These are phyloP conservation scores for Thinocorus orbignyianus DNA, from an alignment of 2,113 vertebrate genomes.

Conservation along the genomic window DNA sequence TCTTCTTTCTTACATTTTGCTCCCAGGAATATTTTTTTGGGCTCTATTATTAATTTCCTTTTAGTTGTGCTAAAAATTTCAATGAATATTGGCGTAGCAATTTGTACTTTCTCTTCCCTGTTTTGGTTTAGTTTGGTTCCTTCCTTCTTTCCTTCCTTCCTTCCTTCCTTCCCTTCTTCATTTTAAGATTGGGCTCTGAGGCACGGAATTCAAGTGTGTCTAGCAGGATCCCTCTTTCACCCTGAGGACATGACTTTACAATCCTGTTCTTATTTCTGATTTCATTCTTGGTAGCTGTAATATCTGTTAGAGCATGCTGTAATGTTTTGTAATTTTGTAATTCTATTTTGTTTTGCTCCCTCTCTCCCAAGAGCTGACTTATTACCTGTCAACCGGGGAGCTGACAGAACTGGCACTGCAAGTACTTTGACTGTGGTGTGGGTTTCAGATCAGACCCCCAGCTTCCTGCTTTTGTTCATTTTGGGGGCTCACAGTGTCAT, in stretches of 20 bases:
- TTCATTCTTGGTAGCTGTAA: neutral
- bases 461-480: neutral
- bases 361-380: neutral
- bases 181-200: neutral
- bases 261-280: neutral
- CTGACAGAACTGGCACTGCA: neutral
- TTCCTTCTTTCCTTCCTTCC: accelerated
- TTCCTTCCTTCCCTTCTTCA: accelerated
- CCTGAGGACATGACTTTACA: neutral
- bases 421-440: neutral
- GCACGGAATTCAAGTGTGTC: neutral
- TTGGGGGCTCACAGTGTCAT: neutral
- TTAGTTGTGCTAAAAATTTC: neutral
- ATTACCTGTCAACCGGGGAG: neutral
- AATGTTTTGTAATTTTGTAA: neutral
- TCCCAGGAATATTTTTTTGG: neutral
- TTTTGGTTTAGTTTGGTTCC: neutral
- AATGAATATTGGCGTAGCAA: neutral
- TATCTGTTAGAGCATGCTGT: neutral
- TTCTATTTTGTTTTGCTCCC: neutral
- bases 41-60: neutral
- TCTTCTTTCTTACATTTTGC: neutral
- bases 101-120: neutral
- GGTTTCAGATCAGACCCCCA: neutral
- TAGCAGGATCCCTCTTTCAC: neutral